Conservation (phyloP, 2,888 invertebrate genomes). For the Rhagonycha fulva region DNA sequence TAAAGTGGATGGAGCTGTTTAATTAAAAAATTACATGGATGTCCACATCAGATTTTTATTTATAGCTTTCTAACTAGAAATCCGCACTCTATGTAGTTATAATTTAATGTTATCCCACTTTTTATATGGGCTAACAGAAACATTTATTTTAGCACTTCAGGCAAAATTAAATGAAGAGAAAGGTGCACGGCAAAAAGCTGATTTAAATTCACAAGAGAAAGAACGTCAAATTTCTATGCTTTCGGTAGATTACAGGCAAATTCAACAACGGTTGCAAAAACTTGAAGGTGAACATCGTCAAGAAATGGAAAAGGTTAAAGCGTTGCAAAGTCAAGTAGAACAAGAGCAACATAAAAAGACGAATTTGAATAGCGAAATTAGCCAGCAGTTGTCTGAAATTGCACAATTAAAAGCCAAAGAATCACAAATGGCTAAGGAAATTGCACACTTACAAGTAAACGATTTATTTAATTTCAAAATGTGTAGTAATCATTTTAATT, state of each 20-base stretch:
- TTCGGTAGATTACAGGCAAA: conserved; percentile 92
- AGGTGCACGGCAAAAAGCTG: conserved; percentile 81
- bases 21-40: no score
- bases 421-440: conserved; percentile 71
- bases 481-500: conserved; percentile 35
- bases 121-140: not conserved
- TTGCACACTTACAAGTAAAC: conserved; percentile 58
- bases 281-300: conserved; percentile 90
- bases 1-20: no score
- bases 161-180: conserved; percentile 91
- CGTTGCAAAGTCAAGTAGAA: conserved; percentile 83
- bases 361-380: conserved; percentile 81
- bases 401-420: conserved; percentile 74
- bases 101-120: not conserved
- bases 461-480: not conserved
- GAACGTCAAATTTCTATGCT: conserved; percentile 95
- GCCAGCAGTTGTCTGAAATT: conserved; percentile 70
- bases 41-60: no score
- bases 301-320: conserved; percentile 84
- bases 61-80: not conserved
- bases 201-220: conserved; percentile 86
- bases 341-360: conserved; percentile 89
- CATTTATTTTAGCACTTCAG: conserved; percentile 73
- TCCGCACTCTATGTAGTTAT: not conserved
- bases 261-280: conserved; percentile 87